phyloP scores from a whole-genome alignment of 2,888 invertebrate species.

The Lepetodrilus schrolli region DNA sequence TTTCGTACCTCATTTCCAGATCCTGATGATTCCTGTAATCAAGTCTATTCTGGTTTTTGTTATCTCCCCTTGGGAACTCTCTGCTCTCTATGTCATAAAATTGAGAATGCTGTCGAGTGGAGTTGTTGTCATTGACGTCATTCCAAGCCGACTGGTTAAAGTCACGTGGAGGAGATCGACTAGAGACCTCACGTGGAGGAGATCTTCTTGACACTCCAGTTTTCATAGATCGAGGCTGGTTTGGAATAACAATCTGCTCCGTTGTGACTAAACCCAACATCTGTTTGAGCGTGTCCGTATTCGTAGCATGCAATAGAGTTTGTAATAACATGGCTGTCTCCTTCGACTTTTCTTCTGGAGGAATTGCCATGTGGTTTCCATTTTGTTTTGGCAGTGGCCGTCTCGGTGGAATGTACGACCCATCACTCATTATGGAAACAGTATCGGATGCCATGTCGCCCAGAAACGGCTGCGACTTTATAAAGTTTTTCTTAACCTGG shows the following conservation, averaged over 20 bases:
- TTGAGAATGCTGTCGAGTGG: background rate
- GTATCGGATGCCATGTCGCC: conserved; percentile 4
- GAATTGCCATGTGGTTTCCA: background rate
- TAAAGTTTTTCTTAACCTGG: background rate
- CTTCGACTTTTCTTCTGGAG: background rate
- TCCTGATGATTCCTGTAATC: background rate
- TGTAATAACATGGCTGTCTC: background rate
- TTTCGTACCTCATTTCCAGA: no score
- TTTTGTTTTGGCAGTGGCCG: background rate
- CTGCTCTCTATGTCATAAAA: background rate
- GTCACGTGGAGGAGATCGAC: no score
- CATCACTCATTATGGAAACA: background rate
- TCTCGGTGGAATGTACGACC: background rate
- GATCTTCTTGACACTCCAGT: no score
- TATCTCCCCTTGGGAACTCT: background rate
- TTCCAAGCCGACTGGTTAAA: no score
- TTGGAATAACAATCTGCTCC: background rate
- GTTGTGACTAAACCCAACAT: conserved; percentile 3
- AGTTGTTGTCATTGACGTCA: background rate
- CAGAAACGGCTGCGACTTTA: conserved; percentile 6
- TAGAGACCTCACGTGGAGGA: no score
- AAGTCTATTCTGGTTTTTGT: background rate
- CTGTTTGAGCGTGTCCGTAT: background rate
- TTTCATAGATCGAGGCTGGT: background rate
- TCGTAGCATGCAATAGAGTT: background rate